Base-by-base conservation (phyloP, 2,888 invertebrate species). In the Agrilus mali region DNA sequence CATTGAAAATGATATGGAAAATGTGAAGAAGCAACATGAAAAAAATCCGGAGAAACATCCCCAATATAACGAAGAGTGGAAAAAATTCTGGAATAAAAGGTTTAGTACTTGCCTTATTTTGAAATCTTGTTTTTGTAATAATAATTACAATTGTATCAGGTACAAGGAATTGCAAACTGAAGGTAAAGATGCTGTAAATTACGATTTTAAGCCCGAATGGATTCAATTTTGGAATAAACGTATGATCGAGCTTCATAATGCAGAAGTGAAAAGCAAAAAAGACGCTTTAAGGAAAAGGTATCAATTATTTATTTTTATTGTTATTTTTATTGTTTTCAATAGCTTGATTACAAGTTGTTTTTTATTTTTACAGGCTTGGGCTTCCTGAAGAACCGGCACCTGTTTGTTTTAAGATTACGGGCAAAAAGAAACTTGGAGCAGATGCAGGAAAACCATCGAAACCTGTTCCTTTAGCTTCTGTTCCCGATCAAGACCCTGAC, bases 141-240 rank as follows among this genome's bases (percentile, higher is more conserved):
- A 15, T 14, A 32, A 41, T 41, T 3, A 12, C 3, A 13, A 12
- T 7, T 7, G 17, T 39, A 40, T 41, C 33, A 53, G 54, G 1
- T 86, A 85, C 60, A 85, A 84, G 60, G 86, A 87, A 63, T 67
- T 87, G 41, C 83, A 85, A 60, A 66, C 73, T n/a, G 78, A 78
- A 62, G 79, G 80, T 39, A 78, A 79, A 60, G 86, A 90, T 60
- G 81, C 86, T 0, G 73, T 80, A 31, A 81, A 80, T 50, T 79
- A 88, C 59, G 88, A 90, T 59, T 90, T 86, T 60, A 88, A 88
- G 54, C 85, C 87, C 1, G 90, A 90, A 57, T 90, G 90, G 90
- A 87, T 88, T 41, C 67, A 76, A 40, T 88, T 78, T 62, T 90
- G 90, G 90, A 86, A 85, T 55, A 76, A 76, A 46, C 75, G 86